Evolutionary conservation across 1,140 invertebrate genomes (phyloP).

Genomic region (Drosophila tani): DNA sequence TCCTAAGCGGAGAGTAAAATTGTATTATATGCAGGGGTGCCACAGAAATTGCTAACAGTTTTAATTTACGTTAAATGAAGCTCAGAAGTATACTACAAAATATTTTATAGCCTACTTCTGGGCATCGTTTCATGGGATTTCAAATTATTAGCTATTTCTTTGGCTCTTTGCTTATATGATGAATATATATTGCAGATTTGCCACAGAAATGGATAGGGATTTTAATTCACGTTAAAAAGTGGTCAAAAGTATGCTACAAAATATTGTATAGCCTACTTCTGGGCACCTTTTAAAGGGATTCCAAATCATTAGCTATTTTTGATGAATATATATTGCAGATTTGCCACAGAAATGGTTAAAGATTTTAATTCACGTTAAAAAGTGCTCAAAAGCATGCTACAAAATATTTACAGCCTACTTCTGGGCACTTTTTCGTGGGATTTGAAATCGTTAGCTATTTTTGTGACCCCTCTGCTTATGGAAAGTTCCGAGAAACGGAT

Average conservation of each 20-base stretch:
- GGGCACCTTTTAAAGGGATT: background rate
- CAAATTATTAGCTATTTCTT: background rate
- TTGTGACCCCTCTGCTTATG: background rate
- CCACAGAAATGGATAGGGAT: background rate
- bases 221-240: background rate
- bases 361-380: background rate
- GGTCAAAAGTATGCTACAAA: background rate
- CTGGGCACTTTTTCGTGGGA: background rate
- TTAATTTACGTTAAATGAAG: background rate
- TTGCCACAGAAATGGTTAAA: background rate
- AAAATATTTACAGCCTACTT: too few relatives aligned
- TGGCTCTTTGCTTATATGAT: too few relatives aligned
- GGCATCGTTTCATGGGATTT: background rate
- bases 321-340: constrained; percentile 8
- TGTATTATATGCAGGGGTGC: background rate
- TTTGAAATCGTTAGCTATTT: background rate
- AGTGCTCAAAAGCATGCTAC: background rate
- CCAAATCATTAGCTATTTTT: background rate
- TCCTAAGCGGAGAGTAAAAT: constrained; percentile 9
- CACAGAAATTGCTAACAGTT: too few relatives aligned
- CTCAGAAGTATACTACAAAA: background rate
- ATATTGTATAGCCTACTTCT: background rate
- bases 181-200: constrained; percentile 8
- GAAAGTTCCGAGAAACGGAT: constrained; percentile 2
- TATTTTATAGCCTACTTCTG: background rate